Percentiles rank a stretch among this genome's conserved stretches.
These are phyloP conservation scores for Oxyteleia sp. DNA, from an alignment of 2,888 invertebrate genomes.

Conservation along the genomic window DNA sequence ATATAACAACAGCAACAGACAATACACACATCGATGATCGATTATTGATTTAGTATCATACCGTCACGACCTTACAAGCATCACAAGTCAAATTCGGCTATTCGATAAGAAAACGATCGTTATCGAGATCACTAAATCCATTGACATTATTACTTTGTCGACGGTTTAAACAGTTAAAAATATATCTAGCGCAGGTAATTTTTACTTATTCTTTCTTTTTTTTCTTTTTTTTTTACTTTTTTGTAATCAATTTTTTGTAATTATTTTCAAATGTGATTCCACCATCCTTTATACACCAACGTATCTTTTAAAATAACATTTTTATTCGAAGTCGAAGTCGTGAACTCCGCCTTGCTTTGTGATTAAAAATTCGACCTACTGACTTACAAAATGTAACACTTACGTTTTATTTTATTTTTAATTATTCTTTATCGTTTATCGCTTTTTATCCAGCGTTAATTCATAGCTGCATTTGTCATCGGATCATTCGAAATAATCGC, in stretches of 20 bases:
- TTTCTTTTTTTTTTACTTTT: slow-evolving; percentile 16
- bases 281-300: slow-evolving; percentile 8
- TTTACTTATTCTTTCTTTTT: slow-evolving; percentile 14
- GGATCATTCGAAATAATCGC: background rate
- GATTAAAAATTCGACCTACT: slow-evolving; percentile 33
- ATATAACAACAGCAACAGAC: slow-evolving; percentile 62
- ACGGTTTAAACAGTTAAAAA: slow-evolving; percentile 56
- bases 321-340: slow-evolving; percentile 26
- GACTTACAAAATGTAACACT: slow-evolving; percentile 47
- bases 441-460: slow-evolving; percentile 10
- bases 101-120: slow-evolving; percentile 55
- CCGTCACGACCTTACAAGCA: slow-evolving; percentile 46
- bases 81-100: slow-evolving; percentile 63
- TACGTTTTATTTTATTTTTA: slow-evolving; percentile 20
- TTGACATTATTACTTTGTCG: slow-evolving; percentile 46
- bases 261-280: slow-evolving; percentile 10
- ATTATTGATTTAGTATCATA: slow-evolving; percentile 42
- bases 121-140: slow-evolving; percentile 58
- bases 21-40: slow-evolving; percentile 56
- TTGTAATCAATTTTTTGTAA: background rate
- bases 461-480: slow-evolving; percentile 26
- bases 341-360: slow-evolving; percentile 13
- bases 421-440: slow-evolving; percentile 14
- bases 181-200: slow-evolving; percentile 44
- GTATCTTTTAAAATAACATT: slow-evolving; percentile 34